phyloP scores from a whole-genome alignment of 2,113 vertebrate species.

The Stomatorhinus ivindoensis region DNA sequence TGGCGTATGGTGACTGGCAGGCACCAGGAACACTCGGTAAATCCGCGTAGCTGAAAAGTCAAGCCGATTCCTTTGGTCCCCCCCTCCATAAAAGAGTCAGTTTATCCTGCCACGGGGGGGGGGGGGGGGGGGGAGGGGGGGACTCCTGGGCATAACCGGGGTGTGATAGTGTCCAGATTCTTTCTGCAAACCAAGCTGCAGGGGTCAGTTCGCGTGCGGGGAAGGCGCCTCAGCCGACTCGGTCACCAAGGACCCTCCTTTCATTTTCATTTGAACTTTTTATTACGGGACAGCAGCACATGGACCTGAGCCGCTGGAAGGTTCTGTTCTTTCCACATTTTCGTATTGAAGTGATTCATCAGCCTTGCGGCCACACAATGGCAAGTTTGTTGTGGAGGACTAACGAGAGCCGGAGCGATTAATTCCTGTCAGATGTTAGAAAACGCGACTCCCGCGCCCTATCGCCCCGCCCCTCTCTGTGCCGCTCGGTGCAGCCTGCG shows the following conservation, averaged over 20 bases:
- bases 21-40: not conserved
- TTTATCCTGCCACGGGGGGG: not conserved
- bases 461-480: not conserved
- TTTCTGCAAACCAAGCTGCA: too few relatives aligned
- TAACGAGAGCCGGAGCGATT: not conserved
- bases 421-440: conserved; percentile 10
- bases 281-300: not conserved
- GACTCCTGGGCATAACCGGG: not conserved
- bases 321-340: not conserved
- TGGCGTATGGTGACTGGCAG: not conserved
- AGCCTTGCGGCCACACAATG: conserved; percentile 5
- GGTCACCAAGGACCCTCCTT: conserved; percentile 1
- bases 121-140: not conserved
- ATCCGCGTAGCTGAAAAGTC: not conserved
- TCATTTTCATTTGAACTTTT: conserved; percentile 16
- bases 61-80: not conserved
- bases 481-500: not conserved
- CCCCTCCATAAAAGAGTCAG: not conserved
- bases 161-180: conserved; percentile 1
- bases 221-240: not conserved
- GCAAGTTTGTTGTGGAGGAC: not conserved
- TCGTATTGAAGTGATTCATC: conserved; percentile 9
- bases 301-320: conserved; percentile 6
- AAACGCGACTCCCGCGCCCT: not conserved
- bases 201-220: not conserved